Base-by-base conservation (phyloP, 2,113 vertebrate genomes). In the Cyprinodon tularosa region DNA sequence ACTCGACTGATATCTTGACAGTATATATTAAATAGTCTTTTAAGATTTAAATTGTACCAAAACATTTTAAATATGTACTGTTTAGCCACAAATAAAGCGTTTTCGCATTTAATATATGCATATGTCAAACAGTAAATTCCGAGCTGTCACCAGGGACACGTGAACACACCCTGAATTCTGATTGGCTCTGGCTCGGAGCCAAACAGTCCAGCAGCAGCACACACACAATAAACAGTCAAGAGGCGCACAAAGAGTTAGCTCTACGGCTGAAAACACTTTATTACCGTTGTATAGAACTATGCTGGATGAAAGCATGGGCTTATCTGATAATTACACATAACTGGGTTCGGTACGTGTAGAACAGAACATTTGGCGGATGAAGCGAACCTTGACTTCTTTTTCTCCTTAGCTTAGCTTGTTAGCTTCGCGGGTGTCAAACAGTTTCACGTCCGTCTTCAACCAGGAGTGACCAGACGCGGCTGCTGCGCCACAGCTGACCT, bases 161-260 rank as follows among this genome's bases (percentile, higher is more conserved):
- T 53, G 71, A 88, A 86, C 0, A 53, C 66, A 3, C 1, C 61
- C 9, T 12, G 71, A 2, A 64, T 40, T 73, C 1, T 78, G 84
- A 90, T 91, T 90, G 90, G 90, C 70, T 86, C 77, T 17, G 3
- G 38, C 0, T 38, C 3, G 1, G 80, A 36, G 44, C 76, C 78
- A 83, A 75, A 48, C 84, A 67, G 76, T 74, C 45, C 73, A 76
- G 68, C 39, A 38, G 40, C 45, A 42, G 74, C 20, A 73, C 47
- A 15, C 68, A 62, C 53, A 44, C 29, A 66, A 62, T 11, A 22
- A 80, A 12, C 29, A 5, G 45, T n/a, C 63, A 62, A 78, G 71
- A 22, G 66, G 13, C 45, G 66, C 62, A 12, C 5, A 45, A 14
- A 38, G 9, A 29, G 74, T 62, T 44, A 42, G 17, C 29, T 1